phyloP scores from a whole-genome alignment of 2,113 vertebrate species.

The Sterrhoptilus dennistouni region DNA sequence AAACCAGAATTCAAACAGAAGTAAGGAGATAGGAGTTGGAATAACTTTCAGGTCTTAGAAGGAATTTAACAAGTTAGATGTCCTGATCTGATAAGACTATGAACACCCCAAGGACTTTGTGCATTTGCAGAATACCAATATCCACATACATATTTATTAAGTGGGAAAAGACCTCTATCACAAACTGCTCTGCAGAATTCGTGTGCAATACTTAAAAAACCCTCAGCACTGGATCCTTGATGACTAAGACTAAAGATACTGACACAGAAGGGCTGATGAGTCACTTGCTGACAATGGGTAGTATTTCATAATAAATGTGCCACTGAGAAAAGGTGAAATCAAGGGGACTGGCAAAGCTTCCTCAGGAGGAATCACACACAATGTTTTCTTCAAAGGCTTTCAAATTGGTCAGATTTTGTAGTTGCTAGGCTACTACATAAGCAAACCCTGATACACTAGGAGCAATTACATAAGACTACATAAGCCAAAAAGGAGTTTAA shows the following conservation, averaged over 20 bases:
- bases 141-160: neutral
- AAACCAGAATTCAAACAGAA: neutral
- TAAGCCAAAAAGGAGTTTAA: neutral
- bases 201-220: neutral
- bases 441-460: neutral
- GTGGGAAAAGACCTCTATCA: neutral
- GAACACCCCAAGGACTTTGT: neutral
- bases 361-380: neutral
- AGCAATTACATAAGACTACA: neutral
- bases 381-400: neutral
- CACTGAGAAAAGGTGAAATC: constrained; percentile 29
- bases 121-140: neutral
- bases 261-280: neutral
- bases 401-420: neutral
- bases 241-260: neutral
- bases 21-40: neutral
- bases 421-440: constrained; percentile 33
- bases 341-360: neutral
- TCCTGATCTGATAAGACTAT: neutral
- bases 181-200: neutral
- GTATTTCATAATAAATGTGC: neutral
- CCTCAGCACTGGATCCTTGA: neutral
- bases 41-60: neutral
- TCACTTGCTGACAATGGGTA: neutral
- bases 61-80: neutral